phyloP scores from a whole-genome alignment of 2,797 vertebrate genomes.

The Thalassophryne amazonica region DNA sequence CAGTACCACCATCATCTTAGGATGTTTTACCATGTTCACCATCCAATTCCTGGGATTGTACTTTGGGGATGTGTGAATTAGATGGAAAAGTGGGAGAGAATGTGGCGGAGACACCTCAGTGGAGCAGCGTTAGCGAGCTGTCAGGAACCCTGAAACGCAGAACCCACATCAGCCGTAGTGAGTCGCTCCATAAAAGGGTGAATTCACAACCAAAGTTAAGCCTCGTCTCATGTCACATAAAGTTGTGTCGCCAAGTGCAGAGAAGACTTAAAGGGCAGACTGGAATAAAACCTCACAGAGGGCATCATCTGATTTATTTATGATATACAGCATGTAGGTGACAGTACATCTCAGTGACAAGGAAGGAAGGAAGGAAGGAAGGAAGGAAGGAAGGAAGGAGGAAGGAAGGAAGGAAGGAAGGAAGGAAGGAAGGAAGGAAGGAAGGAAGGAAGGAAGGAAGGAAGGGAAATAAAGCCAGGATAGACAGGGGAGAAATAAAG shows the following conservation, averaged over 20 bases:
- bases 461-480: neutral
- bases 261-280: constrained; percentile 26
- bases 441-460: neutral
- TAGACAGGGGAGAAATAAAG: neutral
- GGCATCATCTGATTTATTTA: constrained; percentile 55
- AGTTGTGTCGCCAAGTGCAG: constrained; percentile 9
- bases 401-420: neutral
- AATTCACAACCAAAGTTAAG: constrained; percentile 74
- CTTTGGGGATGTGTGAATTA: constrained; percentile 80
- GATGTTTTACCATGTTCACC: constrained; percentile 79
- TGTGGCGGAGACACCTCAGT: constrained; percentile 69
- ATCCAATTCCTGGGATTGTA: constrained; percentile 59
- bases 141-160: constrained; percentile 58
- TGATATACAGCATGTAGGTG: constrained; percentile 42
- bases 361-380: neutral
- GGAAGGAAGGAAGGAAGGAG: neutral
- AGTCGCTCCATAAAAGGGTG: constrained; percentile 58
- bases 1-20: constrained; percentile 50
- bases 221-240: constrained; percentile 57
- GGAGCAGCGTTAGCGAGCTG: constrained; percentile 75
- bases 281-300: constrained; percentile 50
- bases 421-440: neutral
- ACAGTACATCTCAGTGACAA: constrained; percentile 24
- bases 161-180: constrained; percentile 21
- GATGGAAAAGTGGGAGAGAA: constrained; percentile 72